Percentiles rank a stretch among this genome's conserved stretches.
Evolutionary conservation across 2,113 vertebrate species (phyloP).

Genomic region (Lucifuga dentata): DNA sequence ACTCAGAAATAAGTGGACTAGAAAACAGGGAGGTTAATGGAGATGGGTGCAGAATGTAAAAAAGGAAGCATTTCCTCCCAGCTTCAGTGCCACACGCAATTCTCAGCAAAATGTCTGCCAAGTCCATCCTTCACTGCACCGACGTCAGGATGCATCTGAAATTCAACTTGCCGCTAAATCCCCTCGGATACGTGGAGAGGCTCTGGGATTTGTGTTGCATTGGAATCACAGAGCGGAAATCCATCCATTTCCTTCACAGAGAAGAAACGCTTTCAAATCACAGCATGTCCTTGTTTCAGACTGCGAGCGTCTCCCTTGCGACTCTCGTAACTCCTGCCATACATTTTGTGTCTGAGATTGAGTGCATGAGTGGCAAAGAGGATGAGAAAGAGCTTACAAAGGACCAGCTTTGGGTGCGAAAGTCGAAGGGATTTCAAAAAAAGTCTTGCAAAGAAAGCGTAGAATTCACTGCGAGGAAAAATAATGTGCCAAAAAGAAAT

Average conservation of each 20-base stretch:
- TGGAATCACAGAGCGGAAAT: conserved; percentile 39
- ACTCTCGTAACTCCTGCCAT: conserved; percentile 21
- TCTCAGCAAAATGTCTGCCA: conserved; percentile 55
- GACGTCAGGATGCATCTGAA: conserved; percentile 26
- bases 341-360: conserved; percentile 41
- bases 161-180: conserved; percentile 40
- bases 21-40: conserved; percentile 5
- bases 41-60: conserved; percentile 9
- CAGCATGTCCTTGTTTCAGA: conserved; percentile 27
- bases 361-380: conserved; percentile 29
- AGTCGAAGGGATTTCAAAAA: conserved; percentile 57
- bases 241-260: background rate
- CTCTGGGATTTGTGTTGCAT: conserved; percentile 44
- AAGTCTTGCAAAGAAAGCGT: conserved; percentile 32
- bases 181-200: conserved; percentile 30
- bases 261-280: conserved; percentile 37
- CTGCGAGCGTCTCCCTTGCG: conserved; percentile 20
- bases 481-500: conserved; percentile 59
- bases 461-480: conserved; percentile 40
- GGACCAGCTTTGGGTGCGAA: conserved; percentile 51
- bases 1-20: conserved; percentile 28
- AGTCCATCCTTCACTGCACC: conserved; percentile 45
- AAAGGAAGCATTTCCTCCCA: conserved; percentile 21
- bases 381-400: conserved; percentile 47
- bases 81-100: conserved; percentile 32